Percentiles rank a stretch among this genome's conserved stretches.
phyloP scores from a whole-genome alignment of 2,113 vertebrate genomes.

The Mus pahari region DNA sequence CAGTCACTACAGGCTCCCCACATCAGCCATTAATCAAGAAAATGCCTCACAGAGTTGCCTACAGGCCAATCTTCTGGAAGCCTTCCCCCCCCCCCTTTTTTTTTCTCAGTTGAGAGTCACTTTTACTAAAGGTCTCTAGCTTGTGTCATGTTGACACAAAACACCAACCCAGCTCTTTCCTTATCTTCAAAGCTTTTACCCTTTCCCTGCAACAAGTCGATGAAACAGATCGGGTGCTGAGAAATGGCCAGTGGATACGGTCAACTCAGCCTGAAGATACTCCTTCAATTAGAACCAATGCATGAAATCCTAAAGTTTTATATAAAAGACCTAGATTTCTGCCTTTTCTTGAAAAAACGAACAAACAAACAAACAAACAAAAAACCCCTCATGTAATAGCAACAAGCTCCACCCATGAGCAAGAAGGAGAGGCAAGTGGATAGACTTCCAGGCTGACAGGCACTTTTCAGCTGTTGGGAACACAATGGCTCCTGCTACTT shows the following conservation, averaged over 20 bases:
- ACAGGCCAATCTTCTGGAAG: background rate
- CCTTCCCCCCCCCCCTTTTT: background rate
- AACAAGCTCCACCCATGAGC: background rate
- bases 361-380: background rate
- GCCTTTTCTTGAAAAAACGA: background rate
- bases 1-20: background rate
- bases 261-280: background rate
- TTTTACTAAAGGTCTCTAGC: background rate
- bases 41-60: background rate
- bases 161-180: background rate
- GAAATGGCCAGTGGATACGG: background rate
- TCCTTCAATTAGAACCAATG: conserved; percentile 31
- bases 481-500: background rate
- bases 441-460: fast-evolving
- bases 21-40: background rate
- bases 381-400: background rate
- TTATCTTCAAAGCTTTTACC: conserved; percentile 41
- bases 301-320: conserved; percentile 40
- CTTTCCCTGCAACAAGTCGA: background rate
- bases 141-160: background rate
- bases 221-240: background rate
- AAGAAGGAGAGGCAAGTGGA: background rate
- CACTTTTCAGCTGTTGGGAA: fast-evolving
- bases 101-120: background rate
- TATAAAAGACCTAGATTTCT: conserved; percentile 7